Base-by-base conservation (phyloP, 2,113 vertebrate species). In the Tauraco erythrolophus region DNA sequence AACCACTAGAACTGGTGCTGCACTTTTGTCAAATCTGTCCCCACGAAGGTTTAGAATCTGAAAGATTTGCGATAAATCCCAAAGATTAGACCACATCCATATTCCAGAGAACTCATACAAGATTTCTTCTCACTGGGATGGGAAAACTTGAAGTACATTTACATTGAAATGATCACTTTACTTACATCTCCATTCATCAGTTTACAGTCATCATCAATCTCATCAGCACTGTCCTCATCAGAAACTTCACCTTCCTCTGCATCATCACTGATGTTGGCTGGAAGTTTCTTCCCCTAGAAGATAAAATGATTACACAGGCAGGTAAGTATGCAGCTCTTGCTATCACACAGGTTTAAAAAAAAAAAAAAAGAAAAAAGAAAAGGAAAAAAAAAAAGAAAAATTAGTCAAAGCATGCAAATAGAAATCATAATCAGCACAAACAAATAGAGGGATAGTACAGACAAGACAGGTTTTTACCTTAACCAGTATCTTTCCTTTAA, bases 161-260 rank as follows among this genome's bases (percentile, higher is more conserved):
- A 17, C 14, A 84, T 31, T 68, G 23, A 30, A 68, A 79, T 3
- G 14, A 19, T 27, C 65, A 19, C 25, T 60, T 53, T 56, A 98
- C 99, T 96, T 98, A 99, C 99, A 61, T 99, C 99, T 97, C 99
- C 99, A 4, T 99, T 99, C 98, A 99, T 99, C 41, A 99, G 96
- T 94, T 99, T 99, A 91, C 99, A 99, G 96, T 99, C 99, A 5
- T 99, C 99, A 5, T 99, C 99, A 22, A 99, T 99, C 97, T 99
- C 99, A 13, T 99, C 99, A 0, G 99, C 99, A 0, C 99, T 99
- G 98, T 99, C 99, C 94, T 99, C 99, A 4, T 99, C 99, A 0
- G 99, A 99, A 77, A 99, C 99, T 50, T 99, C 99, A 3, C 99
- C 99, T 88, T 99, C 99, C 74, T 99, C 99, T 1, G 98, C 99